Percentiles rank a stretch among this genome's conserved stretches.
Conservation (phyloP, 2,113 vertebrate species). For the Myanophis thanlyinensis region DNA sequence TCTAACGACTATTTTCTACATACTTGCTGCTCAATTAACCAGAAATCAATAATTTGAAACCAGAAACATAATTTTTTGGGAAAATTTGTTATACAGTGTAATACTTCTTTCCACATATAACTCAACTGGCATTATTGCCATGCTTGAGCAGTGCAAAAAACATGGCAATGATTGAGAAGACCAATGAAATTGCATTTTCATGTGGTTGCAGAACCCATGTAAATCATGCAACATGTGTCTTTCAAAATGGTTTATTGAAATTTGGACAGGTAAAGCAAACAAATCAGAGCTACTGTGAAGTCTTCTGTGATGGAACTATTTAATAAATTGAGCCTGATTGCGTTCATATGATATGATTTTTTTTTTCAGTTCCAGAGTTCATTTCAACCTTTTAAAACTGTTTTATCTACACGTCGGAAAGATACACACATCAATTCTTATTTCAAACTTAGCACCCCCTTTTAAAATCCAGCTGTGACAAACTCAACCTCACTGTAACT, state of each 20-base stretch:
- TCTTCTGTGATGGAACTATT: background rate
- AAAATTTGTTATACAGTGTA: too few species aligned
- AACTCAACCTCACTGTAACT: background rate
- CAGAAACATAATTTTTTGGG: too few species aligned
- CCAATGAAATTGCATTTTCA: background rate
- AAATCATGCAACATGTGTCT: background rate
- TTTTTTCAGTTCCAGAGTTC: background rate
- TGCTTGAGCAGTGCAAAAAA: background rate
- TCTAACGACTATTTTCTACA: too few species aligned
- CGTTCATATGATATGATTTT: background rate
- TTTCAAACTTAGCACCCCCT: background rate
- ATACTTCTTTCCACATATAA: background rate
- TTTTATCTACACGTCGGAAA: background rate
- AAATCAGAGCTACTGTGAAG: background rate
- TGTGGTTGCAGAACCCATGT: background rate
- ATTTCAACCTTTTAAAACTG: background rate
- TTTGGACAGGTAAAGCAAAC: fast-evolving
- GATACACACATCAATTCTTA: background rate
- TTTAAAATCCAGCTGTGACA: background rate
- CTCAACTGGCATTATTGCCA: background rate
- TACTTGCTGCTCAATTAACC: too few species aligned
- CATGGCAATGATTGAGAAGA: background rate
- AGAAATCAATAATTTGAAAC: too few species aligned
- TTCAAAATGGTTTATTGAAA: background rate
- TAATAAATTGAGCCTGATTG: background rate